Base-by-base conservation (phyloP, 2,113 vertebrate species). In the Oreotragus oreotragus region DNA sequence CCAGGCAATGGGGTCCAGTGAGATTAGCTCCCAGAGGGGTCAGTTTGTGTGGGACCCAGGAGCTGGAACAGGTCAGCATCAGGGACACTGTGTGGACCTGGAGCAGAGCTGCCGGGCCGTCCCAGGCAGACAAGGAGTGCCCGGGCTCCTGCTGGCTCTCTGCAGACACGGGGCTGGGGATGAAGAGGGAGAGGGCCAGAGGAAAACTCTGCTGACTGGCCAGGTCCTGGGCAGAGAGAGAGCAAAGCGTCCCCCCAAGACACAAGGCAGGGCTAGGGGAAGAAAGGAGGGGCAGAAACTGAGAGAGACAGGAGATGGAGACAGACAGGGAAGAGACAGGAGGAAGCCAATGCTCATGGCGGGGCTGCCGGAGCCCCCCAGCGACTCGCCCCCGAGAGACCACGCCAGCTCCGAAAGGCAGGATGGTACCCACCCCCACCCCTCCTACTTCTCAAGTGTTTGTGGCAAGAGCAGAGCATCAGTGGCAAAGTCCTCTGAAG, bases 261-360 rank as follows among this genome's bases (percentile, higher is more conserved):
- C 14, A 57, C 9, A 28, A 9, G 3, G 10, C 28, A 92, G 27
- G 36, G 15, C 2, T 83, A 27, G n/a, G 36, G 58, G 47, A 77
- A 94, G 60, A 36, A 92, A 84, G 23, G 7, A 36, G 5, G 28
- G 23, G 28, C 45, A 27, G 10, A 76, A 83, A 57, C 19, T 6
- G 60, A 79, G 45, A 84, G 36, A 79, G 28, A 14, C n/a, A 21
- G 58, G 57, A 49, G 45, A 10, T 8, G 5, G 25, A 47, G 45
- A 28, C 30, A 1, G 45, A 27, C 25, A 81, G 1, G 9, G 17
- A 43, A 70, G 53, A 79, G 43, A 51, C 2, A 43, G 33, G n/a
- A 19, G 45, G 36, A 30, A 55, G 17, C 39, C 5, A 19, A 28
- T 0, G 11, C 51, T 6, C 2, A 33, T 2, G 2, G 0, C 1